Evolutionary conservation across 2,113 vertebrate genomes (phyloP).

Genomic region (Pristiophorus japonicus): DNA sequence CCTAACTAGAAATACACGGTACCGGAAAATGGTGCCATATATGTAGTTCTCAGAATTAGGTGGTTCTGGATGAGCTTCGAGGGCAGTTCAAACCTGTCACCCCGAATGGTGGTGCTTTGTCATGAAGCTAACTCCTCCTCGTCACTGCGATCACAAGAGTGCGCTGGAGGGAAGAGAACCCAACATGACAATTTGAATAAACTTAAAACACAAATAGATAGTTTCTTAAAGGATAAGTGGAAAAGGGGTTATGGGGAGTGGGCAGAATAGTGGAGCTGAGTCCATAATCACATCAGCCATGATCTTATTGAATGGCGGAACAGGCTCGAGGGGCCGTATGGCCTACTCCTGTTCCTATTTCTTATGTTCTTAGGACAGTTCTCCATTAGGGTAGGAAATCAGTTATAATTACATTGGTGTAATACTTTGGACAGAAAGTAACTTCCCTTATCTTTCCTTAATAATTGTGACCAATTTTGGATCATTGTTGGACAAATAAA

Average conservation of each 20-base stretch:
- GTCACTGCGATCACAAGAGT: not conserved
- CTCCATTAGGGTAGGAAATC: not conserved
- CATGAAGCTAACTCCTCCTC: not conserved
- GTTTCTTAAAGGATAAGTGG: too few relatives aligned
- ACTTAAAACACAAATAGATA: too few relatives aligned
- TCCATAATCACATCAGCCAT: too few relatives aligned
- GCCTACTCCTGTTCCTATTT: too few relatives aligned
- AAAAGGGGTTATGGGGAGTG: too few relatives aligned
- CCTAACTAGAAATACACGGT: not conserved
- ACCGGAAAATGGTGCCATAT: not conserved
- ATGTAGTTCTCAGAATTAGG: not conserved
- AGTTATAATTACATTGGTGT: not conserved
- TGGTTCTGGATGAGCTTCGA: not conserved
- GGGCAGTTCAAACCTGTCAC: not conserved
- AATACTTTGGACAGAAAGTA: not conserved
- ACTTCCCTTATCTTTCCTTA: not conserved
- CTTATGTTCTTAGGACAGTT: too few relatives aligned
- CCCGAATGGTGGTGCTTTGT: not conserved
- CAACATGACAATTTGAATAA: too few relatives aligned
- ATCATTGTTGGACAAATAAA: not conserved
- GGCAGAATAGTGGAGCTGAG: too few relatives aligned
- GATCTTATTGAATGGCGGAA: too few relatives aligned
- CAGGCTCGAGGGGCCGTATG: too few relatives aligned
- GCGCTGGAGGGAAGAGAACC: not conserved
- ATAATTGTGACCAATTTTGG: not conserved